Conservation (phyloP, 2,797 vertebrate genomes). For the Pterois miles region DNA sequence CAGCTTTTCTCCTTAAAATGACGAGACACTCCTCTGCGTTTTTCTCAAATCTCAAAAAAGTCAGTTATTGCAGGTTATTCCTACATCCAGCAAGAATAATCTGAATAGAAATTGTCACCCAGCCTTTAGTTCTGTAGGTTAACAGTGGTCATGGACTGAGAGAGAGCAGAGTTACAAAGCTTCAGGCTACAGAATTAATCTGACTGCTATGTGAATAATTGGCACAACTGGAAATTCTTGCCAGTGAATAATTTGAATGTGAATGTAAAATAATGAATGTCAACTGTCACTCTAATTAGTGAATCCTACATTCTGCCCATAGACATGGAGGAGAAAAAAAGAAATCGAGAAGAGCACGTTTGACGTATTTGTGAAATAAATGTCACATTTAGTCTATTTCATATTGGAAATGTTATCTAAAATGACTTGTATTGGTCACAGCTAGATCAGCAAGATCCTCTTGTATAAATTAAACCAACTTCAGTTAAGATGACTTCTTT, state of each 20-base stretch:
- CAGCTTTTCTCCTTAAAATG: too few species aligned
- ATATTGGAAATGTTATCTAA: neutral
- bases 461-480: neutral
- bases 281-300: slow-evolving; percentile 19
- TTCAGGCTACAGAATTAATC: slow-evolving; percentile 8
- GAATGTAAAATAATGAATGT: slow-evolving; percentile 4
- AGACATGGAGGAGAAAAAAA: neutral
- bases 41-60: too few species aligned
- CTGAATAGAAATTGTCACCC: neutral
- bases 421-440: neutral
- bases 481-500: neutral
- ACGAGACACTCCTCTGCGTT: too few species aligned
- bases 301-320: neutral
- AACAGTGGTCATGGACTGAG: slow-evolving; percentile 5
- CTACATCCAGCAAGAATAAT: neutral
- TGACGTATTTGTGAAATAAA: neutral
- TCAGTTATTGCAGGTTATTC: too few species aligned
- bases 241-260: slow-evolving; percentile 26
- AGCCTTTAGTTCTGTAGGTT: neutral
- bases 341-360: neutral
- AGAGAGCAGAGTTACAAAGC: slow-evolving; percentile 22
- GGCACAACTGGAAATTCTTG: slow-evolving; percentile 7
- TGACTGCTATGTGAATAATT: slow-evolving; percentile 38
- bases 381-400: neutral
- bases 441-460: neutral